These are phyloP conservation scores for Macrotis lagotis DNA, from an alignment of 2,113 vertebrate genomes.

Conservation along the genomic window DNA sequence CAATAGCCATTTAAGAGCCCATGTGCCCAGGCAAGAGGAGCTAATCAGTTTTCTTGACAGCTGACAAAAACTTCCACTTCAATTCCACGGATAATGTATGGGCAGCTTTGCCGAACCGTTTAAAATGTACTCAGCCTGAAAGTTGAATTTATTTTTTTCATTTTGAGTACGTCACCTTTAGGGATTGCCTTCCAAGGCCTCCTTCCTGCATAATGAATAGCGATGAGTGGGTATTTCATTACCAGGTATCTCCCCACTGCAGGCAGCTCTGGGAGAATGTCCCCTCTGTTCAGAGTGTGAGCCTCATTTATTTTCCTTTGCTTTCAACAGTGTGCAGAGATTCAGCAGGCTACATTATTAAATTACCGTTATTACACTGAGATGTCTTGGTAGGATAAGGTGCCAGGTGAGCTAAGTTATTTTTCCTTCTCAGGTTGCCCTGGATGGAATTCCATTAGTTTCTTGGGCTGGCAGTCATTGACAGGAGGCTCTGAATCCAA, in stretches of 20 bases:
- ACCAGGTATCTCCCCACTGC: slow-evolving; percentile 68
- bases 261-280: slow-evolving; percentile 62
- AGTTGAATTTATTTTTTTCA: slow-evolving; percentile 60
- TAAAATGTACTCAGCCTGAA: slow-evolving; percentile 38
- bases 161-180: slow-evolving; percentile 54
- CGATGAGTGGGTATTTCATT: slow-evolving; percentile 67
- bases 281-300: slow-evolving; percentile 65
- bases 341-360: slow-evolving; percentile 73
- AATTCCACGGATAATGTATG: slow-evolving; percentile 19
- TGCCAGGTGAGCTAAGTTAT: slow-evolving; percentile 68
- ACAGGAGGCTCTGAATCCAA: neutral
- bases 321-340: slow-evolving; percentile 69
- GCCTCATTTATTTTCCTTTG: slow-evolving; percentile 72
- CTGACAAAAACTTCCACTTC: neutral
- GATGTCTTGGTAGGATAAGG: slow-evolving; percentile 66
- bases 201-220: slow-evolving; percentile 64
- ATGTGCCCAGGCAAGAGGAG: slow-evolving; percentile 45
- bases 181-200: slow-evolving; percentile 53
- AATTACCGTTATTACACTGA: slow-evolving; percentile 76
- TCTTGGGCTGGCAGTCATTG: neutral
- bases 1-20: slow-evolving; percentile 51
- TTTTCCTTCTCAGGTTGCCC: slow-evolving; percentile 52
- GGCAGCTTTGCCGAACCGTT: slow-evolving; percentile 17
- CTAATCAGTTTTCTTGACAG: slow-evolving; percentile 65
- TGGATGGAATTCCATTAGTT: neutral